Percentiles rank a stretch among this genome's conserved stretches.
These are phyloP conservation scores for Orthosia gracilis DNA, from an alignment of 2,888 invertebrate species.

Conservation along the genomic window DNA sequence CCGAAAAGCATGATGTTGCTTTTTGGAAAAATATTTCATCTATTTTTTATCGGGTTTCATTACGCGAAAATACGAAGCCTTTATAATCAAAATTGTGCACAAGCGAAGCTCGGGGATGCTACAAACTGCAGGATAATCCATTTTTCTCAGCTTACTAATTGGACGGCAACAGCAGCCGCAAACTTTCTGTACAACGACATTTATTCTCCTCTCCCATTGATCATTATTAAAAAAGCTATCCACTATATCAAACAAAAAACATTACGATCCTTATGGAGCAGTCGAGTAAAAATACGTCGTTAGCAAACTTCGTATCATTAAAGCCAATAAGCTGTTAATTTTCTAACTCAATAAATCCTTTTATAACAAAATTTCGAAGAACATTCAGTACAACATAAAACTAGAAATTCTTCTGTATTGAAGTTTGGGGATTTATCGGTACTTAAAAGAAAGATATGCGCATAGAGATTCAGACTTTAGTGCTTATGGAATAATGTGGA, in stretches of 20 bases:
- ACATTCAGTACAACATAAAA: slow-evolving; percentile 40
- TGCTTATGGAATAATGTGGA: slow-evolving; percentile 33
- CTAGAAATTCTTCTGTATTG: slow-evolving; percentile 45
- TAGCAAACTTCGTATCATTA: slow-evolving; percentile 22
- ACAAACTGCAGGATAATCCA: slow-evolving; percentile 57
- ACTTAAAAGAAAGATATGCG: slow-evolving; percentile 21
- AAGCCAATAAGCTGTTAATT: slow-evolving; percentile 15
- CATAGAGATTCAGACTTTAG: slow-evolving; percentile 37
- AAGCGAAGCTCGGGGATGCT: slow-evolving; percentile 2
- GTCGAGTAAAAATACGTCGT: background rate
- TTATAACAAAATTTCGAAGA: slow-evolving; percentile 39
- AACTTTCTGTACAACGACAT: slow-evolving; percentile 39
- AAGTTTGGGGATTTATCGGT: slow-evolving; percentile 47
- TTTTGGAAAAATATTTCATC: background rate
- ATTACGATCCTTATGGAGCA: background rate
- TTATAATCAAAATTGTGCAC: slow-evolving; percentile 32
- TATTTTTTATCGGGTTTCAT: too few species aligned
- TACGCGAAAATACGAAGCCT: background rate
- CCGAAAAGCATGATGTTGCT: too few species aligned
- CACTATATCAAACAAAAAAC: slow-evolving; percentile 9
- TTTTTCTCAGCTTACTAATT: slow-evolving; percentile 59
- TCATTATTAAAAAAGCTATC: slow-evolving; percentile 36
- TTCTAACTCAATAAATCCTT: slow-evolving; percentile 42
- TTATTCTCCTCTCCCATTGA: slow-evolving; percentile 40
- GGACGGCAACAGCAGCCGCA: slow-evolving; percentile 33